Conservation (phyloP, 2,113 vertebrate genomes). For the Tringa solitaria region DNA sequence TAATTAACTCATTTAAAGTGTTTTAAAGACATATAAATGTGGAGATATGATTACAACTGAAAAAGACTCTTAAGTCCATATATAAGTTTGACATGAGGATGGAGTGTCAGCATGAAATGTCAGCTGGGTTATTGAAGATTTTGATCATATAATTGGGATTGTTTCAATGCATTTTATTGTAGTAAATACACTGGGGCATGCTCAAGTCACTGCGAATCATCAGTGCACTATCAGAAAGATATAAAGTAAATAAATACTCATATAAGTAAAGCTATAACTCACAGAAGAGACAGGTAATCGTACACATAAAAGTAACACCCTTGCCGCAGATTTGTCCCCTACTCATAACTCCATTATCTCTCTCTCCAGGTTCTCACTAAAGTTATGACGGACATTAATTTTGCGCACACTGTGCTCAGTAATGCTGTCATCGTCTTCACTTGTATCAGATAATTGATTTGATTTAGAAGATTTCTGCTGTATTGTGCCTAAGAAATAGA, state of each 20-base stretch:
- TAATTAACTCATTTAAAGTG: not conserved
- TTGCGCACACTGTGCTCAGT: not conserved
- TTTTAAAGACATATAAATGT: not conserved
- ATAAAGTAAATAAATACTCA: slow-evolving; percentile 15
- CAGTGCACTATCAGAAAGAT: slow-evolving; percentile 12
- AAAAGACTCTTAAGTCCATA: not conserved
- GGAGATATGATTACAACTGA: not conserved
- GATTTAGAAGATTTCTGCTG: not conserved
- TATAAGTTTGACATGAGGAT: not conserved
- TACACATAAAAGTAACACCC: not conserved
- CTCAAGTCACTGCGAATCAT: slow-evolving; percentile 33
- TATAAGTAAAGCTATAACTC: slow-evolving; percentile 7
- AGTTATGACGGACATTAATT: not conserved
- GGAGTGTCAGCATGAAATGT: not conserved
- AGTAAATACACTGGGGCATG: not conserved
- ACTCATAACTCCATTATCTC: not conserved
- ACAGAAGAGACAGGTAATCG: not conserved
- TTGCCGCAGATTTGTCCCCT: not conserved
- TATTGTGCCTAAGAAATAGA: not conserved
- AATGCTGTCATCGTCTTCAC: not conserved
- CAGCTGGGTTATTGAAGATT: not conserved
- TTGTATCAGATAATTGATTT: not conserved
- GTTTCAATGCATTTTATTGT: slow-evolving; percentile 22
- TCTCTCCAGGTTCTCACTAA: not conserved
- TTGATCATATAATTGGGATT: not conserved